Conservation (phyloP, 2,888 invertebrate species). For the Leptopilina myrica region DNA sequence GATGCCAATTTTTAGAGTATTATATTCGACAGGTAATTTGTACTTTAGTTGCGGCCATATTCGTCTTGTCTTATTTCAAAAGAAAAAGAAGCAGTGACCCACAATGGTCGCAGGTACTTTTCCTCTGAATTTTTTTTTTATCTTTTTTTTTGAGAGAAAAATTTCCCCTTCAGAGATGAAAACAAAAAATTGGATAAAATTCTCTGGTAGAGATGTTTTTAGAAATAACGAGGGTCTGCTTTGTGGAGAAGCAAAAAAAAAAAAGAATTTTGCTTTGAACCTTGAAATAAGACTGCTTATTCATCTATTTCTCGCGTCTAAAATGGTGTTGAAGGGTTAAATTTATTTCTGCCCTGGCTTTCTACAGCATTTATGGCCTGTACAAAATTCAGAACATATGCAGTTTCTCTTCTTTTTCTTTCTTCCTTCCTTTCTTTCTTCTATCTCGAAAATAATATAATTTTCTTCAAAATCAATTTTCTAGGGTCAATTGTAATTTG, state of each 20-base stretch:
- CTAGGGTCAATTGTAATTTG: too few relatives aligned
- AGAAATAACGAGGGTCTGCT: conserved; percentile 58
- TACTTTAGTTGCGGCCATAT: conserved; percentile 2
- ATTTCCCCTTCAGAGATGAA: conserved; percentile 48
- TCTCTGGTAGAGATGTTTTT: conserved; percentile 60
- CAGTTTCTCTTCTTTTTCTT: too few relatives aligned
- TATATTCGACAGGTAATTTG: conserved; percentile 5
- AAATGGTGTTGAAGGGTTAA: conserved; percentile 39
- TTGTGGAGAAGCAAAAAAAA: not conserved
- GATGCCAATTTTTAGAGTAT: conserved; percentile 22
- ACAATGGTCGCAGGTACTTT: too few relatives aligned
- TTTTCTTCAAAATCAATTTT: too few relatives aligned
- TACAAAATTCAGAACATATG: not conserved
- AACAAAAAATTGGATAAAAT: too few relatives aligned
- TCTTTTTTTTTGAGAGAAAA: conserved; percentile 45
- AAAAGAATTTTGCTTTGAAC: conserved; percentile 47
- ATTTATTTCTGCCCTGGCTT: conserved; percentile 28
- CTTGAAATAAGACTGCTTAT: conserved; percentile 54
- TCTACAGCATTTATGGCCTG: conserved; percentile 5
- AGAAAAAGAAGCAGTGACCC: not conserved
- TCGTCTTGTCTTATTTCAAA: not conserved
- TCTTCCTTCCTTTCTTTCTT: too few relatives aligned
- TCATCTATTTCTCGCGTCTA: conserved; percentile 27
- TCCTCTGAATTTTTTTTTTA: too few relatives aligned
- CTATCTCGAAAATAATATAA: too few relatives aligned